phyloP scores from a whole-genome alignment of 2,113 vertebrate species.

The Rattus rattus region DNA sequence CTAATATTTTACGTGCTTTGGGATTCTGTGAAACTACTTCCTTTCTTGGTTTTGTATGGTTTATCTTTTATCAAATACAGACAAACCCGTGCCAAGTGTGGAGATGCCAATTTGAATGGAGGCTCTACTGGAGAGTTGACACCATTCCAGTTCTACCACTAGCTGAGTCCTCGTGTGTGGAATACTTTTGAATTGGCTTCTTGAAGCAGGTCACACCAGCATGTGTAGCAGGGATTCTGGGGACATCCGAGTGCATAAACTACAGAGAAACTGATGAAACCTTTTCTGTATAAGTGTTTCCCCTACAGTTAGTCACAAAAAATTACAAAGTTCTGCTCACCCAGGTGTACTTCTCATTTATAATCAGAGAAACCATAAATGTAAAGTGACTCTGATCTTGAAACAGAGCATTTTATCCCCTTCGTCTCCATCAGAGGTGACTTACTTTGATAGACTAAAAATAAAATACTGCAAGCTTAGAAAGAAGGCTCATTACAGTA shows the following conservation, averaged over 20 bases:
- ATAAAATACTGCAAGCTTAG: conserved; percentile 43
- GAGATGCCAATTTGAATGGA: not conserved
- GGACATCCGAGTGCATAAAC: not conserved
- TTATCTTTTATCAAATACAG: conserved; percentile 10
- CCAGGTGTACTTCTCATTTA: conserved; percentile 61
- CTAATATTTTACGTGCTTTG: not conserved
- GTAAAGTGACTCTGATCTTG: conserved; percentile 61
- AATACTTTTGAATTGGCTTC: conserved; percentile 31
- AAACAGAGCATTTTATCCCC: conserved; percentile 63
- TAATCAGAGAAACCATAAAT: conserved; percentile 66
- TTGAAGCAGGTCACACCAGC: not conserved
- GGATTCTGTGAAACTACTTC: not conserved
- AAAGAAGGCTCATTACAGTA: not conserved
- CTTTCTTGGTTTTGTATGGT: not conserved
- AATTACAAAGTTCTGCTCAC: conserved; percentile 62
- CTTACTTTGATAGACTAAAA: conserved; percentile 53
- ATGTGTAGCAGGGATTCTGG: not conserved
- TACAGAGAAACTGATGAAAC: conserved; percentile 31
- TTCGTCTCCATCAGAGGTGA: conserved; percentile 57
- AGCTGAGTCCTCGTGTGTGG: not conserved
- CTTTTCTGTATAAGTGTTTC: conserved; percentile 65
- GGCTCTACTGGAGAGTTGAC: not conserved
- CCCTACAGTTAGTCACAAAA: conserved; percentile 70
- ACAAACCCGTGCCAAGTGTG: not conserved
- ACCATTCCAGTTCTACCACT: not conserved